Evolutionary conservation across 2,888 invertebrate species (phyloP), one percentile per base, ranked within the genome.

Genomic region (Papilio demoleus): DNA sequence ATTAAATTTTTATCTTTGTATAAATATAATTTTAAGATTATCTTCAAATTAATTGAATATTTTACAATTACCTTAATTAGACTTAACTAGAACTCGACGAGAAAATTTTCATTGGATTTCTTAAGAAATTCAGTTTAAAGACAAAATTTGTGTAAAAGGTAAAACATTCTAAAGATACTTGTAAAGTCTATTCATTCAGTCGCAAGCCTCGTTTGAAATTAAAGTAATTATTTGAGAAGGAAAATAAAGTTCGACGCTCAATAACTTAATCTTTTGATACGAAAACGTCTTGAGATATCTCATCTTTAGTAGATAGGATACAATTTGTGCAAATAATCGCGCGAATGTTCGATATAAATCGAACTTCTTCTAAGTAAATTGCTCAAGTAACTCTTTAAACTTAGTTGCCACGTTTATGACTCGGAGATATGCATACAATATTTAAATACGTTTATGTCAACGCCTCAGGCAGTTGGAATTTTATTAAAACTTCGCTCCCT

Each of bases 401-500:
- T 78, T 80, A 85, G 81, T 82, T 82, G 76, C 79, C 73, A 81
- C 80, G 84, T 81, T 81, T 78, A 81, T 82, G 83, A 79, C 82
- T 82, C 79, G 74, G 77, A 83, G 80, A 85, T 78, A 79, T 81
- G 82, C 82, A 85, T 85, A 86, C 84, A 86, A 84, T 82, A 80
- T 79, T 77, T 76, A 79, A 88, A 84, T 83, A 82, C 84, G 81
- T 81, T 79, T 85, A 85, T 86, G 82, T 84, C 81, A 87, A 78
- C 79, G 89, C 91, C 85, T 72, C 80, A 80, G 88, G 91, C 90
- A 82, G 82, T 86, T 75, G 81, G 84, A 86, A 90, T 92, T 92
- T 91, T 92, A 91, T 92, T 90, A 91, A 90, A 92, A 90, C 83
- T 92, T 88, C 84, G 83, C 88, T 89, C 88, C 88, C 87, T 90